A percentile compares a stretch with the other conserved stretches of the same genome.
Evolutionary conservation across 2,113 vertebrate species (phyloP).

Genomic region (Eulacestoma nigropectus): DNA sequence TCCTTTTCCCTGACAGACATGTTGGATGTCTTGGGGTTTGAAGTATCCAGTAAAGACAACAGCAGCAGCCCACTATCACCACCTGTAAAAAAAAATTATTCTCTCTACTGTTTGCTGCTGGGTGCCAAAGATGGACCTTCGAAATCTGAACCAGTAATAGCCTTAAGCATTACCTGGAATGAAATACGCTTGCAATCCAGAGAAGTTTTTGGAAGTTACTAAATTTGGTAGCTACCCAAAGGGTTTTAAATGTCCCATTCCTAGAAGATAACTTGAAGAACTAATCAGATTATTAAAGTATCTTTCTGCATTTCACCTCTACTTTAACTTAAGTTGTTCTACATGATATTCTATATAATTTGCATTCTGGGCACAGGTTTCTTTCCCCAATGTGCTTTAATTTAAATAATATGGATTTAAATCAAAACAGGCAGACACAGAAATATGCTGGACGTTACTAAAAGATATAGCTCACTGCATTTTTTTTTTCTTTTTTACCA

Average conservation of each 20-base stretch:
- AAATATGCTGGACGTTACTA: background rate
- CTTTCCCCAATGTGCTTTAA: background rate
- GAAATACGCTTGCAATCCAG: background rate
- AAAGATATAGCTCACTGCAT: background rate
- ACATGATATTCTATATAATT: background rate
- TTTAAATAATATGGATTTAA: background rate
- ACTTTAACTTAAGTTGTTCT: background rate
- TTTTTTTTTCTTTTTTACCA: constrained; percentile 12
- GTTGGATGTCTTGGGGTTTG: background rate
- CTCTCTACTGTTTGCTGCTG: background rate
- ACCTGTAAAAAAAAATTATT: background rate
- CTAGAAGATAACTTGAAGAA: background rate
- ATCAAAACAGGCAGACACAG: background rate
- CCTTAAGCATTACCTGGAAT: background rate
- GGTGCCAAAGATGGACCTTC: background rate
- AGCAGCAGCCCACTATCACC: background rate
- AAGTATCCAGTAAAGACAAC: background rate
- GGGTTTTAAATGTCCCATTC: background rate
- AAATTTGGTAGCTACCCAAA: background rate
- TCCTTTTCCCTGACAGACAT: background rate
- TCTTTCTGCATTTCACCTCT: background rate
- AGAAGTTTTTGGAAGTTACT: background rate
- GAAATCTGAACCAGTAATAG: background rate
- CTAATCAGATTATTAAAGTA: background rate
- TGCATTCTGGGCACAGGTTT: background rate